Base-by-base conservation (phyloP, 1,140 invertebrate species). In the Oryctes rhinoceros region DNA sequence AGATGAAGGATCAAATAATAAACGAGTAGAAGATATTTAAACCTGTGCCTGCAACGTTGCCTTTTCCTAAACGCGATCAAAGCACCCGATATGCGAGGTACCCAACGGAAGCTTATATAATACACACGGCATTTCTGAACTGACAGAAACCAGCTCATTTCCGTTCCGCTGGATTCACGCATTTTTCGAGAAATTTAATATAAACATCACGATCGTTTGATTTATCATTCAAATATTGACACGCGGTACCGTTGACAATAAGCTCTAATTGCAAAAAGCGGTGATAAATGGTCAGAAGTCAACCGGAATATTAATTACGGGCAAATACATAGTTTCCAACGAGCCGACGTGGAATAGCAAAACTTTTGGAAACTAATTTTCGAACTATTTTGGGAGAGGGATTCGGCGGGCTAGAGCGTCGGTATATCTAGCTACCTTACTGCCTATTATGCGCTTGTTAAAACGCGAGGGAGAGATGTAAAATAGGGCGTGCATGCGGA, bases 211-310 rank as follows among this genome's bases (percentile, higher is more conserved):
- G 35, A 39, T 76, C 47, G 13, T 11, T 20, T 76, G 75, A 76
- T 76, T 76, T 76, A 76, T 76, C 13, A 35, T 39, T 76, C 20
- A 35, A 76, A 76, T 76, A 76, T 76, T 76, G 75, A 76, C 75
- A 76, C 75, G 39, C 44, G 79, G 67, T 76, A 76, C 49, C 13
- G 79, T 67, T 80, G 79, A 80, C 79, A 80, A 80, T 80, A 80
- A 75, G 79, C 79, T 59, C 47, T 80, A 80, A 80, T 80, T 80
- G 74, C 79, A 76, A 80, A 80, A 80, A 76, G 62, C 53, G 44
- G 65, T 79, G 79, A 80, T 80, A 76, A 80, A 80, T 47, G 79
- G 39, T 11, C 71, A 71, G 37, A 39, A 39, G 53, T 47, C 71
- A 18, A n/a, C 6, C 20, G 20, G 79, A 80, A 80, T 80, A 75